phyloP scores from a whole-genome alignment of 2,113 vertebrate genomes.

The Propithecus coquereli region DNA sequence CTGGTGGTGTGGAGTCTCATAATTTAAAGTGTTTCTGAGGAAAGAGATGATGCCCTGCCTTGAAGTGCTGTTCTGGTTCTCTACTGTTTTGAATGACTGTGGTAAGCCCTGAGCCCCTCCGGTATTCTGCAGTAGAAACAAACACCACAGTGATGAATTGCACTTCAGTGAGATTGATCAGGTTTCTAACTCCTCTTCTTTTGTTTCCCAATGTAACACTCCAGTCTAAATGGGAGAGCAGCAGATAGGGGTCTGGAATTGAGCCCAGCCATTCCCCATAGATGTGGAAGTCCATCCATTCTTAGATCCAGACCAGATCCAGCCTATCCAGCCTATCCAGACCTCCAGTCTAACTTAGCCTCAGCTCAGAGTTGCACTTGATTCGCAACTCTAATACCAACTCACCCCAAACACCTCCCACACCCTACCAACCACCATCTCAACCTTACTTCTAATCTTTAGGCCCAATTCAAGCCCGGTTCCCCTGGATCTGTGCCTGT shows the following conservation, averaged over 20 bases:
- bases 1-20: not conserved
- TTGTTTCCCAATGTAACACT: not conserved
- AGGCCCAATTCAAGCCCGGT: not conserved
- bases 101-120: not conserved
- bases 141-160: not conserved
- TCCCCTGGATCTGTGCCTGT: no score
- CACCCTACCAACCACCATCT: not conserved
- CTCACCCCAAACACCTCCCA: not conserved
- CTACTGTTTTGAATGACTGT: not conserved
- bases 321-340: not conserved
- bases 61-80: not conserved
- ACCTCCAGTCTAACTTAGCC: not conserved
- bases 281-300: not conserved
- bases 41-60: not conserved
- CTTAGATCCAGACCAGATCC: not conserved
- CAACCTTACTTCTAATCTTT: not conserved
- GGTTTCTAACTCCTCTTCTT: not conserved
- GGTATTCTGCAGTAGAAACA: not conserved
- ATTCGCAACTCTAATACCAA: not conserved
- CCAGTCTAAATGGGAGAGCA: not conserved
- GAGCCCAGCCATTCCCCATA: not conserved
- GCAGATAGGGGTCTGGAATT: not conserved
- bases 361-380: not conserved
- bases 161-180: not conserved
- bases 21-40: not conserved